Evolutionary conservation across 2,888 invertebrate genomes (phyloP), one percentile per base, ranked within the genome.

Genomic region (Stenoptilia bipunctidactyla): DNA sequence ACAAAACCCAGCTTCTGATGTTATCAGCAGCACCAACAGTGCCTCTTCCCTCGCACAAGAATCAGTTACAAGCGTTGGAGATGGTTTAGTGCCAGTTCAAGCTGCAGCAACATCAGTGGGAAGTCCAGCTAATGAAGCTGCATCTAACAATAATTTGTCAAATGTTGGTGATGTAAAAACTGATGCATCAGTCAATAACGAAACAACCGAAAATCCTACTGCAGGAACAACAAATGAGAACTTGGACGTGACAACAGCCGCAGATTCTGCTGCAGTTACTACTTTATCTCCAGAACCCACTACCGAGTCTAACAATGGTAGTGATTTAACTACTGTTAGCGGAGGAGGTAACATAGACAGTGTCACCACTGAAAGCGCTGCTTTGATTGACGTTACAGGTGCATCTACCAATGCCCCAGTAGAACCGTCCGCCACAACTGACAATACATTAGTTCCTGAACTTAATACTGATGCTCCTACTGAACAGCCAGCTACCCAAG

Each of bases 401-500:
- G 15, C 9, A 38, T n/a, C 1, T 1, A 30, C 13, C 15, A 15
- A n/a, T 15, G 14, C 34, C 14, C 13, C 30, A 25, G 33, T 25
- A 10, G 39, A 34, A 30, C 25, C 27, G 15, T 38, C 33, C n/a
- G 14, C 36, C 33, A 37, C 34, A 14, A 13, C 35, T 8, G 30
- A 30, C 34, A 6, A 13, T 34, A 13, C 13, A 4, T 13, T 14
- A 14, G 14, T 14, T 13, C 12, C 39, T 30, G 38, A 15, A 25
- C 39, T 27, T 35, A 10, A 36, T 25, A 37, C 20, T 12, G 36
- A 30, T 13, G 35, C 39, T 35, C 36, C 27, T 15, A 36, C 34
- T 35, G 33, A 27, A 34, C 37, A 25, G 20, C 40, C 39, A 36
- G 42, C 38, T 25, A 15, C n/a, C 12, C 27, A 13, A 34, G 41